Base-by-base conservation (phyloP, 2,113 vertebrate genomes). In the Catharus bicknelli region DNA sequence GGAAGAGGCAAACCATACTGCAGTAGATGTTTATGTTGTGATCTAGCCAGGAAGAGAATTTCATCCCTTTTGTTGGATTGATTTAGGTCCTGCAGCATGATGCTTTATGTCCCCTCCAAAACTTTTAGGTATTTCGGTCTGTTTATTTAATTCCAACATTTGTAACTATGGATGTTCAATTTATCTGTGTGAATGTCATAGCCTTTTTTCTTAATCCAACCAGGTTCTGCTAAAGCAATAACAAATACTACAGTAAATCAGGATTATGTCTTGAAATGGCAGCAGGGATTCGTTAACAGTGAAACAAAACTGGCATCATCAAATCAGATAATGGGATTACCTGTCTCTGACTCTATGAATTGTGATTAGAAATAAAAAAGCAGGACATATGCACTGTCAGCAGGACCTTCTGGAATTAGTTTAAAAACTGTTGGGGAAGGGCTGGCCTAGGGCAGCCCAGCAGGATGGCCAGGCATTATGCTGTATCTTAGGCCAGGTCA, bases 111-210 rank as follows among this genome's bases (percentile, higher is more conserved):
- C 18, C 54, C 34, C 51, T 92, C 73, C 84, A 90, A 92, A 94
- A 85, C 58, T 73, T 51, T 51, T 54, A 73, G 77, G 75, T 91
- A 94, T 96, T 95, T 94, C 15, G 4, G 58, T 89, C 63, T 94
- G 94, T 96, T 95, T 95, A 94, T 94, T 94, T 95, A 91, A 91
- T 94, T 95, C 66, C 61, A 78, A 21, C n/a, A 25, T 85, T 85
- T 92, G 51, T 87, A 94, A 92, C 81, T 88, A 51, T 59, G 66
- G 81, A 76, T 83, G 78, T 82, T 92, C 81, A 47, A 0, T 95
- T 96, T 95, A 82, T 96, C 81, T 90, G 34, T 66, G 74, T 73
- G 86, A 50, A 32, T 59, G 92, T 85, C 78, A 1, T 55, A 81
- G 76, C 45, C 81, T 95, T 87, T 95, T 93, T 96, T 90, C 90